Conservation (phyloP, 1,140 invertebrate genomes). For the Hyles euphorbiae region DNA sequence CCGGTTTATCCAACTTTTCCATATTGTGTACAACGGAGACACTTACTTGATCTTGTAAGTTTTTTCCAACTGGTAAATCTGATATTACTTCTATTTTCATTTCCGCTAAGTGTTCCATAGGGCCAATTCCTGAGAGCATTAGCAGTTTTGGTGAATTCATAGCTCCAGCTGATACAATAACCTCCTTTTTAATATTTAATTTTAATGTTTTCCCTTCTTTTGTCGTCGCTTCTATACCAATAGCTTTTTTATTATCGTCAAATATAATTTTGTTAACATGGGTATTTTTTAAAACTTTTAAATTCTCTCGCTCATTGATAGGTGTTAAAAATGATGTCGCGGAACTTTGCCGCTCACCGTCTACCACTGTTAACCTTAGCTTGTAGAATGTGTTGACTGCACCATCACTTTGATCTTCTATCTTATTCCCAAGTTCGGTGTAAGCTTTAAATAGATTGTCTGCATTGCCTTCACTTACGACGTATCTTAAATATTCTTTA, state of each 20-base stretch:
- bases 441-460: no score
- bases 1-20: slow-evolving; percentile 55
- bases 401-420: no score
- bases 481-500: no score
- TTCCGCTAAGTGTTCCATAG: not conserved
- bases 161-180: slow-evolving; percentile 9
- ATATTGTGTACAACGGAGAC: slow-evolving; percentile 78
- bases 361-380: not conserved
- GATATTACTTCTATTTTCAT: slow-evolving; percentile 1
- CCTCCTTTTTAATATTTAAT: slow-evolving; percentile 1
- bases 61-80: slow-evolving; percentile 9
- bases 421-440: no score
- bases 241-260: slow-evolving; percentile 8
- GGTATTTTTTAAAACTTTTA: slow-evolving; percentile 7
- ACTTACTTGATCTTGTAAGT: slow-evolving; percentile 52
- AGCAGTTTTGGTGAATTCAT: not conserved
- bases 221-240: slow-evolving; percentile 3
- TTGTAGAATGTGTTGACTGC: not conserved
- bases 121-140: not conserved
- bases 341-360: slow-evolving; percentile 5
- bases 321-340: slow-evolving; percentile 5
- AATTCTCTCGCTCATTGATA: slow-evolving; percentile 2
- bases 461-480: no score
- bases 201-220: slow-evolving; percentile 1
- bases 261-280: slow-evolving; percentile 4